A percentile compares a stretch with the other conserved stretches of the same genome.
phyloP scores from a whole-genome alignment of 2,888 invertebrate genomes.

The Drosophila imparisetae region DNA sequence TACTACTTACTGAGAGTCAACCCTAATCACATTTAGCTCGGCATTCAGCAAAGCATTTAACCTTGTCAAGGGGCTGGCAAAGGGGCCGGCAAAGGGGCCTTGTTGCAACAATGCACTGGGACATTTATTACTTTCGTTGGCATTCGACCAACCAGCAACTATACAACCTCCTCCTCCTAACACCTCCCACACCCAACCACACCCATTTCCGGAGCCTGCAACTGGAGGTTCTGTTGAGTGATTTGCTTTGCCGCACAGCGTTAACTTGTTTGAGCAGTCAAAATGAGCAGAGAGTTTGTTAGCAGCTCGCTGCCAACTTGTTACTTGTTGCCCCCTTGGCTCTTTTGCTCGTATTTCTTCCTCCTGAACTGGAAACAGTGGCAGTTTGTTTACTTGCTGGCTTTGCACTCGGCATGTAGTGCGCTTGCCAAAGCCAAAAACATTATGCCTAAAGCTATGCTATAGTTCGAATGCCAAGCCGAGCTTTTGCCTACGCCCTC shows the following conservation, averaged over 20 bases:
- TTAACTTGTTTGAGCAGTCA: conserved; percentile 58
- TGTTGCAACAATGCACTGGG: conserved; percentile 59
- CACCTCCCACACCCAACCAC: neutral
- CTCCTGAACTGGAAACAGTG: neutral
- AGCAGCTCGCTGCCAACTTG: conserved; percentile 22
- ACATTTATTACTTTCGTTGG: conserved; percentile 69
- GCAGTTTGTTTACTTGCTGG: conserved; percentile 36
- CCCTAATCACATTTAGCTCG: conserved; percentile 59
- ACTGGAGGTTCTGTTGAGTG: conserved; percentile 59
- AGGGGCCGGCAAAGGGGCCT: conserved; percentile 1
- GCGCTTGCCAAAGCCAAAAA: too few relatives aligned
- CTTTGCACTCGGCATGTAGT: conserved; percentile 13
- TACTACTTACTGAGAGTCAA: conserved; percentile 37
- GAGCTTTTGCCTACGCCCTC: too few relatives aligned
- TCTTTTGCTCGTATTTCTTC: conserved; percentile 3
- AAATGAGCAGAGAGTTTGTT: conserved; percentile 49
- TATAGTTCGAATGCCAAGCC: too few relatives aligned
- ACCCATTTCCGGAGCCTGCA: neutral
- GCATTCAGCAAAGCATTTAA: conserved; percentile 40
- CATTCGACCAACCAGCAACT: conserved; percentile 18
- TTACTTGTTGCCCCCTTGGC: conserved; percentile 50
- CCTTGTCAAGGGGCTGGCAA: conserved; percentile 41
- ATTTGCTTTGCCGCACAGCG: conserved; percentile 61
- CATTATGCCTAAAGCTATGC: too few relatives aligned
- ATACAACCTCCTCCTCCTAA: neutral